A percentile compares a stretch with the other conserved stretches of the same genome.
These are phyloP conservation scores for Dicranocentrus wangi DNA, from an alignment of 2,888 invertebrate genomes.

Conservation along the genomic window DNA sequence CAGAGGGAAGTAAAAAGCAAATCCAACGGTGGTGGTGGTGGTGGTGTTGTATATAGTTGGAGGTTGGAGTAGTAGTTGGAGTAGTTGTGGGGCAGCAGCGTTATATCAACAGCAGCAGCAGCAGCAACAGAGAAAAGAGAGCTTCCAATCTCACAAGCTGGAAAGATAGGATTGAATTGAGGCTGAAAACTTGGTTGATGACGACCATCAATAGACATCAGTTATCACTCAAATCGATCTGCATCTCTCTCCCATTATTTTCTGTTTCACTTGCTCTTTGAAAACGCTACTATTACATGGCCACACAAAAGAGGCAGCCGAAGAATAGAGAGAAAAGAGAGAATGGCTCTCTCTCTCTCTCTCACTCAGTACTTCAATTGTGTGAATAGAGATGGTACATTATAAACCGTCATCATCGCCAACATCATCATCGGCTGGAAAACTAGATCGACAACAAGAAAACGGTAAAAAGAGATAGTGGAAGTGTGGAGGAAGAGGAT, in stretches of 20 bases:
- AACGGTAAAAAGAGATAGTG: conserved; percentile 10
- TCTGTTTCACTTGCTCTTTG: conserved; percentile 62
- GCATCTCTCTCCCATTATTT: conserved; percentile 61
- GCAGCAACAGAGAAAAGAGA: background rate
- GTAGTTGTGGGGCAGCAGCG: conserved; percentile 29
- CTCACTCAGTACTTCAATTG: conserved; percentile 47
- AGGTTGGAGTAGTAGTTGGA: conserved; percentile 19
- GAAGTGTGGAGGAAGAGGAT: conserved; percentile 32
- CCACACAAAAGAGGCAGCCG: conserved; percentile 55
- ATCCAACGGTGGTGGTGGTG: conserved; percentile 35
- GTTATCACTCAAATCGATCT: conserved; percentile 63
- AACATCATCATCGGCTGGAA: conserved; percentile 17
- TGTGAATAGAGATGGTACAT: conserved; percentile 58
- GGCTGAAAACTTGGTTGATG: conserved; percentile 65
- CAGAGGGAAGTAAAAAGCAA: conserved; percentile 61
- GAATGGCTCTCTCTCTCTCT: conserved; percentile 48
- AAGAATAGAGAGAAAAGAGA: conserved; percentile 52
- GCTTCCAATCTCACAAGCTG: conserved; percentile 61
- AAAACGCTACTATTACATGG: conserved; percentile 58
- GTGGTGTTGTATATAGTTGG: too few relatives aligned
- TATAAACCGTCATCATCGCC: conserved; percentile 38
- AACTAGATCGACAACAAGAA: conserved; percentile 50
- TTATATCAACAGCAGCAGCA: conserved; percentile 34
- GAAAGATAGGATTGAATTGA: conserved; percentile 63
- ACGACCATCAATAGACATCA: conserved; percentile 67